Conservation (phyloP, 2,113 vertebrate species). For the Melozone crissalis region DNA sequence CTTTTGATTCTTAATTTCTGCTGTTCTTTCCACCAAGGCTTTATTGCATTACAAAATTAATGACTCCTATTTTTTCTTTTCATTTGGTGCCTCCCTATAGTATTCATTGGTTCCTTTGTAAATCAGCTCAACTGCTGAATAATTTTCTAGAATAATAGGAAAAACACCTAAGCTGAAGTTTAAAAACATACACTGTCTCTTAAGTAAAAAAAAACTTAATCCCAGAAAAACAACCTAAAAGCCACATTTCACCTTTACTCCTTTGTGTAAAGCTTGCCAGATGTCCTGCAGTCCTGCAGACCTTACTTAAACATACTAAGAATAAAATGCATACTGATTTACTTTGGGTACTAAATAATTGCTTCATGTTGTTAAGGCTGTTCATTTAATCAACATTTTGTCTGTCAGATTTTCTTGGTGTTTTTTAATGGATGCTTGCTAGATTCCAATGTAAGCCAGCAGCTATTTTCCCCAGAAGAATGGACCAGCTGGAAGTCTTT, state of each 20-base stretch:
- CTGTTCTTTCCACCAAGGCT: background rate
- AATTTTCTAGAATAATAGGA: background rate
- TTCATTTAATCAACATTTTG: constrained; percentile 14
- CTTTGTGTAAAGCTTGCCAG: background rate
- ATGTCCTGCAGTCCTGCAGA: background rate
- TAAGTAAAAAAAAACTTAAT: background rate
- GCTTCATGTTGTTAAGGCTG: background rate
- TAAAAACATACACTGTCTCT: background rate
- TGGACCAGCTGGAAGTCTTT: background rate
- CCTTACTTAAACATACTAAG: background rate
- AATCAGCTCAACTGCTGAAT: background rate
- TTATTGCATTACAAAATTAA: background rate
- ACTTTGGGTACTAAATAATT: background rate
- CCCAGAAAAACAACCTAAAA: background rate
- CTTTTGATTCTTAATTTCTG: background rate
- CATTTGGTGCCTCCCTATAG: background rate
- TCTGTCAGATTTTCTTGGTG: background rate
- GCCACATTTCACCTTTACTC: background rate
- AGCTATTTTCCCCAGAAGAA: background rate
- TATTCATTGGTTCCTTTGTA: background rate
- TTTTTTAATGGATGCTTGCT: background rate
- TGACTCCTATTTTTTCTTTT: background rate
- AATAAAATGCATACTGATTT: background rate
- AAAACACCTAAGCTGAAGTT: background rate
- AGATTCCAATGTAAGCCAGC: background rate